Evolutionary conservation across 2,113 vertebrate species (phyloP), one percentile per base, ranked within the genome.

Genomic region (Atlantisia rogersi): DNA sequence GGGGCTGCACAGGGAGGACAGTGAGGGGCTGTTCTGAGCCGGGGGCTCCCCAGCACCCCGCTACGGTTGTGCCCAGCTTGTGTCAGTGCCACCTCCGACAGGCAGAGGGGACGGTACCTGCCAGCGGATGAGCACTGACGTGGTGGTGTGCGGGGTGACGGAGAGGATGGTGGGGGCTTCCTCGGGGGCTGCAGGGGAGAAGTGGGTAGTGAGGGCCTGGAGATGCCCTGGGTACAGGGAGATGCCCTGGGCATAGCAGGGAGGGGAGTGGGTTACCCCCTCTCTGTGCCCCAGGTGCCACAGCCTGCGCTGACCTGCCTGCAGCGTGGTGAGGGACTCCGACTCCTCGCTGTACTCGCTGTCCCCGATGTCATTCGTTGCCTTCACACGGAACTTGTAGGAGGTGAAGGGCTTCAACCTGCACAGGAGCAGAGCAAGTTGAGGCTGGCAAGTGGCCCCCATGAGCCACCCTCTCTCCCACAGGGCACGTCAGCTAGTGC

Each of bases 321-420:
- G 99, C 65, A 99, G 97, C 1, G 99, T 99, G 55, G 99, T 99
- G 95, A 99, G 98, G 0, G 99, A 99, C 88, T 99, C 99, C 0
- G 99, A 99, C 95, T 99, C 99, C 95, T 98, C 98, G 8, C 99
- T 99, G 98, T 99, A 99, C 92, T 99, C 99, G 56, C 99, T 99
- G 98, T 99, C 99, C 70, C 99, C 99, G 1, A 99, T 99, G 98
- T 99, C 99, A 2, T 99, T 99, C 3, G 99, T 99, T 0, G 99
- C 99, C 96, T 99, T 99, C 52, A 99, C 98, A 0, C 99, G 98
- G 96, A 99, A 99, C 97, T 99, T 99, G 98, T 99, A 99, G 40
- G 99, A 99, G 3, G 99, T 99, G 97, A 99, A 99, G 22, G 99
- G 99, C 95, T 99, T 99, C 85, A 99, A 98, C 97, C 99, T 99